A percentile compares a stretch with the other conserved stretches of the same genome.
Conservation (phyloP, 2,888 invertebrate species). For the Maniola hyperantus region DNA sequence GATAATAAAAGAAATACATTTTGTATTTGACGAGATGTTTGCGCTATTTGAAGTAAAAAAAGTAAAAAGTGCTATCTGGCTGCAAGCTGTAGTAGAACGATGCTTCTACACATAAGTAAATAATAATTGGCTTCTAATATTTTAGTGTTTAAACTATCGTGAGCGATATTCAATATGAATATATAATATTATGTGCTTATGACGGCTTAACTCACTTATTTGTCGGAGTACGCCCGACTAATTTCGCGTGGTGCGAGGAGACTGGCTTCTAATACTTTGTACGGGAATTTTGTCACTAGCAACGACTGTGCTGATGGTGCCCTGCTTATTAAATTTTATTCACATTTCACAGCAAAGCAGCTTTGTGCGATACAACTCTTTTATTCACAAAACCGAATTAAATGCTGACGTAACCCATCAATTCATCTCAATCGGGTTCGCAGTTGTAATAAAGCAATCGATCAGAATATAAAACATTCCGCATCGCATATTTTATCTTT, state of each 20-base stretch:
- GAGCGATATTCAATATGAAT: no score
- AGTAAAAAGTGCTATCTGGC: no score
- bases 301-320: not conserved
- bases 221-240: no score
- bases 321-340: not conserved
- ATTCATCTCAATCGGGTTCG: slow-evolving; percentile 52
- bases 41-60: no score
- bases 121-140: no score
- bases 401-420: slow-evolving; percentile 7
- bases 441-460: slow-evolving; percentile 71
- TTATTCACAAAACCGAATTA: not conserved
- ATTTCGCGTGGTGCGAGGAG: no score
- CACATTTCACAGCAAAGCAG: not conserved
- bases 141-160: no score
- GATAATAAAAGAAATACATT: no score
- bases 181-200: no score
- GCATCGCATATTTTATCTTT: slow-evolving; percentile 80
- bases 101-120: not conserved
- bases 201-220: no score
- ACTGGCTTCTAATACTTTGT: slow-evolving; percentile 5
- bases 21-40: no score
- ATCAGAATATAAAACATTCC: slow-evolving; percentile 79
- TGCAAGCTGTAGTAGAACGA: not conserved
- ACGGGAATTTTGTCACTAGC: not conserved
- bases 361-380: not conserved